Evolutionary conservation across 2,113 vertebrate species (phyloP), one percentile per base, ranked within the genome.

Genomic region (Syrrhaptes paradoxus): DNA sequence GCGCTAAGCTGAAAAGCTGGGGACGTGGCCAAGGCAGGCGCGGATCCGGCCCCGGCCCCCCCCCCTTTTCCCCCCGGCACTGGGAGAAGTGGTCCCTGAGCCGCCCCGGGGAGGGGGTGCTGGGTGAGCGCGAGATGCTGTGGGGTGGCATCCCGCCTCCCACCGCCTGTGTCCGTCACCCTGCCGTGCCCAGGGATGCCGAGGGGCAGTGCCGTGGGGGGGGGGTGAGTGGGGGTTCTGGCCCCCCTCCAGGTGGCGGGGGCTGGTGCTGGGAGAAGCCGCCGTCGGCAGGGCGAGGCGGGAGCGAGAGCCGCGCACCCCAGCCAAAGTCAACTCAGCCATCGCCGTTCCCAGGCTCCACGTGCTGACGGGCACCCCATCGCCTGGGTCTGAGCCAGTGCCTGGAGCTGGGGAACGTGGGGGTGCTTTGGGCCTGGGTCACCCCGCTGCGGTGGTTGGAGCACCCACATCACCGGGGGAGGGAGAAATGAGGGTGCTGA

Each of bases 1-100:
- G 66, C n/a, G 36, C 86, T 97, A 96, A 96, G 93, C 94, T 87
- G 92, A 83, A 96, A 96, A 92, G 93, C 96, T 77, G 73, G 88
- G 85, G 85, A 38, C 0, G 20, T 22, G 62, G 96, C 88, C 87
- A 94, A 89, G 70, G 89, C 81, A 45, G 82, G 57, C 41, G 3
- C 1, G 2, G 70, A 80, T 71, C 45, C 0, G 76, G 41, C 62
- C 80, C 49, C 1, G 54, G 9, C 65, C 85, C 77, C 82, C 77
- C 82, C 55, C 22, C 62, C 57, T 83, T 41, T 41, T 13, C 62
- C 48, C 86, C 54, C 77, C 7, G 2, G 48, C 6, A 8, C 24
- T 17, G 66, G 65, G 32, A 36, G 10, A 54, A 73, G 11, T 2
- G 52, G 65, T 31, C 19, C 21, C 38, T 0, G 9, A 43, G 14